phyloP scores from a whole-genome alignment of 2,888 invertebrate species.

The Mermis nigrescens region DNA sequence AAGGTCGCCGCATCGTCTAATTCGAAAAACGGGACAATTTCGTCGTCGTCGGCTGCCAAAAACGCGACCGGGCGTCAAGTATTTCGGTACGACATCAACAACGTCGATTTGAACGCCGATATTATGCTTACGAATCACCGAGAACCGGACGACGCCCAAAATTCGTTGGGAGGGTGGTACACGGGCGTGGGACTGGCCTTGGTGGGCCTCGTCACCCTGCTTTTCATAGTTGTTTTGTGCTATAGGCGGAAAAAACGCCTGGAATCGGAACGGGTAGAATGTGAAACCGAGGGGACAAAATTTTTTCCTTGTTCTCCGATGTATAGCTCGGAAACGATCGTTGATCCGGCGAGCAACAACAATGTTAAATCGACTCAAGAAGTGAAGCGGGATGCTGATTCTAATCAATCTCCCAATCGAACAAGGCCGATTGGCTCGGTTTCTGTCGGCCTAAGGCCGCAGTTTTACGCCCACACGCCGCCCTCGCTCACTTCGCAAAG shows the following conservation, averaged over 20 bases:
- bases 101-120: background rate
- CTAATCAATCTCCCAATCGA: too few relatives aligned
- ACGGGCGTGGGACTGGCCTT: background rate
- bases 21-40: background rate
- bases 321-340: background rate
- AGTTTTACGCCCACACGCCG: too few relatives aligned
- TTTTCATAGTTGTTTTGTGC: background rate
- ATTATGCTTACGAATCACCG: background rate
- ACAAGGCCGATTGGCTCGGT: too few relatives aligned
- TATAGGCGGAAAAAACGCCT: background rate
- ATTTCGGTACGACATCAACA: constrained; percentile 1
- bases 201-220: background rate
- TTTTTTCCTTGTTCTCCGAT: background rate
- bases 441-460: too few relatives aligned
- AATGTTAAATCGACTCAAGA: too few relatives aligned
- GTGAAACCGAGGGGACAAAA: background rate
- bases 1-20: background rate
- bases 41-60: background rate
- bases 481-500: too few relatives aligned
- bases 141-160: background rate
- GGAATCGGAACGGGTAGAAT: background rate
- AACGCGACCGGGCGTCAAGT: background rate
- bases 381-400: too few relatives aligned
- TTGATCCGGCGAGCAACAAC: background rate
- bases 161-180: background rate